phyloP scores from a whole-genome alignment of 2,888 invertebrate species.

The Hydropsyche betteni region DNA sequence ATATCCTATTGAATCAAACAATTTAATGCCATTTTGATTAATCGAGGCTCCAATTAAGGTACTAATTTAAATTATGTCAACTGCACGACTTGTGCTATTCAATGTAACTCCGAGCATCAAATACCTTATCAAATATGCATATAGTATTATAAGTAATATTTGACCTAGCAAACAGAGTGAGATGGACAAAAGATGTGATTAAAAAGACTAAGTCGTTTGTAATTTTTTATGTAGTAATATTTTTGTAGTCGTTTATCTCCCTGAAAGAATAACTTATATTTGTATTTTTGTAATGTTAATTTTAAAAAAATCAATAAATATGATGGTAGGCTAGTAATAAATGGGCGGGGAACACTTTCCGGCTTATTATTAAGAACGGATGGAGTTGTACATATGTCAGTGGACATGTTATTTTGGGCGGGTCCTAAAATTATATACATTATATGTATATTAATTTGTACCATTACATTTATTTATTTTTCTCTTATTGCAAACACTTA shows the following conservation, averaged over 20 bases:
- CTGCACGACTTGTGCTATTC: too few species aligned
- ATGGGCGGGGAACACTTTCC: neutral
- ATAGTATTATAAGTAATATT: too few species aligned
- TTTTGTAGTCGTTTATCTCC: neutral
- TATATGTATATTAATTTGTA: neutral
- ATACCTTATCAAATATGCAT: too few species aligned
- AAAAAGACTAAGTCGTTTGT: conserved; percentile 30
- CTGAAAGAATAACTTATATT: conserved; percentile 7
- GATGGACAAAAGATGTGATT: conserved; percentile 29
- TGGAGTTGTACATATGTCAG: neutral
- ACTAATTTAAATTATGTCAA: too few species aligned
- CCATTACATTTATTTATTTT: conserved; percentile 5
- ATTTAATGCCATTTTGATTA: too few species aligned
- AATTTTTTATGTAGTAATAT: conserved; percentile 32
- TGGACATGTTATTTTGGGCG: conserved; percentile 15
- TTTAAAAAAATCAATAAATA: conserved; percentile 3
- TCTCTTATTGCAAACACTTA: neutral
- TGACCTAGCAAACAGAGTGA: conserved; percentile 14
- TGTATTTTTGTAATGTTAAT: conserved; percentile 26
- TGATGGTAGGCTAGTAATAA: neutral
- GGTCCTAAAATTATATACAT: conserved; percentile 15
- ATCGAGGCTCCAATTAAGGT: too few species aligned
- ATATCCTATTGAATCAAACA: too few species aligned
- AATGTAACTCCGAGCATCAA: too few species aligned
- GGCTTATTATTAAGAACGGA: neutral